Base-by-base conservation (phyloP, 2,888 invertebrate species). In the Pseudoips prasinana region DNA sequence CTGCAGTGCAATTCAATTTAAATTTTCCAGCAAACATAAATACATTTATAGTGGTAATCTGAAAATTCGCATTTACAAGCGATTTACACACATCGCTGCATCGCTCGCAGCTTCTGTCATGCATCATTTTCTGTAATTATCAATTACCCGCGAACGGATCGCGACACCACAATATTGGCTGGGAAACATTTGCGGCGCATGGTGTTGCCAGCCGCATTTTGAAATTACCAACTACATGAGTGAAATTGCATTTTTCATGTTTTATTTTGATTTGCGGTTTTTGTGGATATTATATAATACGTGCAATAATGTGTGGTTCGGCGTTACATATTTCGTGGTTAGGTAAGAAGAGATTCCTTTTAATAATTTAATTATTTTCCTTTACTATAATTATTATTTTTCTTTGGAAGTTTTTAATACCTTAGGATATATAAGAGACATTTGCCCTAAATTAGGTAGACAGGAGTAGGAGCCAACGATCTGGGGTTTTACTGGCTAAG, bases 71-170 rank as follows among this genome's bases (percentile, higher is more conserved):
- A 68, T 59, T 64, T 63, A 58, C 54, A 63, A 63, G 50, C 67
- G 62, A 72, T 72, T 74, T 62, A 58, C 55, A 58, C 60, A 62
- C 69, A 73, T 57, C 66, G 75, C n/a, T n/a, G n/a, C 70, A 71
- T 64, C 65, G 82, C 85, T 82, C 63, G 71, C 73, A 79, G 84
- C 85, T 81, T 77, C 83, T 83, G 84, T 77, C 82, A 85, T 73
- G 86, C 75, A 74, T 83, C 78, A 85, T 86, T 85, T 80, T 78
- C 74, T 72, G 68, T 80, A 66, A 87, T 87, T 87, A 86, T 75
- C 83, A 84, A 86, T 86, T 86, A 84, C 73, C 49, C 60, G 74
- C 68, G 67, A 73, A 74, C 59, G 62, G 55, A 65, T 68, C 64
- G 61, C 67, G 56, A 64, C 58, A 54, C 57, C 58, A 47, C 63